Evolutionary conservation across 1,140 invertebrate genomes (phyloP).

Genomic region (Pseudomyrmex gracilis): DNA sequence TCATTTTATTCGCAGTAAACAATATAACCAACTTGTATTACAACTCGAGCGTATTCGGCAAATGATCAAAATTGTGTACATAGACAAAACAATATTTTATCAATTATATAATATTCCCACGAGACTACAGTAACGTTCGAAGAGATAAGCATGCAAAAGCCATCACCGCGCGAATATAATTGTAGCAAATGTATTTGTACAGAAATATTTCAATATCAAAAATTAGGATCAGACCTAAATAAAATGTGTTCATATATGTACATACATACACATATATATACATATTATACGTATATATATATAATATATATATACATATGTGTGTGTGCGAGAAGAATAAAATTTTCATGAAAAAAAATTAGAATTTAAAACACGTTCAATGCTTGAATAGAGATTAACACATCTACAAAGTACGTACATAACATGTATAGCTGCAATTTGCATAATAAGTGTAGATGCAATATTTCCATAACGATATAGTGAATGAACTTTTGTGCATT

Average conservation of each 20-base stretch:
- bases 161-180: constrained; percentile 26
- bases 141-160: constrained; percentile 57
- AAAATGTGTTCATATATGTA: no score
- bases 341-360: constrained; percentile 28
- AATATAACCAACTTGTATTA: constrained; percentile 9
- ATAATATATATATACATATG: no score
- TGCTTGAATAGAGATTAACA: constrained; percentile 77
- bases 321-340: not conserved
- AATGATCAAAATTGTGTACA: constrained; percentile 17
- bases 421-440: constrained; percentile 78
- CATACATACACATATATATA: not conserved
- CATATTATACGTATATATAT: not conserved
- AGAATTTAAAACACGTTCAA: constrained; percentile 61
- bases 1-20: constrained; percentile 9
- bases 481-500: constrained; percentile 57
- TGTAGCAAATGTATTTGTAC: constrained; percentile 16
- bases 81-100: constrained; percentile 10
- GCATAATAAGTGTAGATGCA: constrained; percentile 78
- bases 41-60: not conserved
- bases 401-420: constrained; percentile 79
- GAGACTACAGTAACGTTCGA: constrained; percentile 30
- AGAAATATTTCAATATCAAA: no score
- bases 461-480: constrained; percentile 72
- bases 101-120: constrained; percentile 22
- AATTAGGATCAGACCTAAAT: no score